These are phyloP conservation scores for Triops longicaudatus DNA, from an alignment of 1,140 invertebrate genomes.

Conservation along the genomic window DNA sequence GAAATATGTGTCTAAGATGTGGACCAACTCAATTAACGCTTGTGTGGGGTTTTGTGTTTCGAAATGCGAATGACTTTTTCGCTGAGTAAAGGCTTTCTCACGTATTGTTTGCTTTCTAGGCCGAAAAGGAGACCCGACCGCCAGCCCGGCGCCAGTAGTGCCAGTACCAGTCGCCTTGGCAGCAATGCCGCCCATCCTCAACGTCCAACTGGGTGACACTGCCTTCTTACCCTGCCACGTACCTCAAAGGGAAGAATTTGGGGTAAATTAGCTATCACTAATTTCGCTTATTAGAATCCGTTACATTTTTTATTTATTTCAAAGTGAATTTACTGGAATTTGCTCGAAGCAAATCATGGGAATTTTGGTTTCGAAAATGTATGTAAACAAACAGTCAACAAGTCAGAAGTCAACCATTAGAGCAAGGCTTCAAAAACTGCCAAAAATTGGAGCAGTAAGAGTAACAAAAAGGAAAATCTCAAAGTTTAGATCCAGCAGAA, in stretches of 20 bases:
- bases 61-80: not conserved
- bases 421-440: too few species aligned
- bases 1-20: too few species aligned
- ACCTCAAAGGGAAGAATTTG: slow-evolving; percentile 22
- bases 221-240: slow-evolving; percentile 29
- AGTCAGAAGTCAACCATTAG: too few species aligned
- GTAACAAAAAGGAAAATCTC: too few species aligned
- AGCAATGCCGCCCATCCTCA: slow-evolving; percentile 17
- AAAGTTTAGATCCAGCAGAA: too few species aligned
- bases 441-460: too few species aligned
- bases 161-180: slow-evolving; percentile 13
- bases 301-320: not conserved
- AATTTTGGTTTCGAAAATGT: too few species aligned
- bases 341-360: too few species aligned
- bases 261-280: slow-evolving; percentile 23
- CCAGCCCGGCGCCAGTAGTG: slow-evolving; percentile 9
- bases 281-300: not conserved
- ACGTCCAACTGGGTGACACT: slow-evolving; percentile 27
- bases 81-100: not conserved
- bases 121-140: not conserved
- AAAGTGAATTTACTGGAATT: too few species aligned
- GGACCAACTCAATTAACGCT: too few species aligned
- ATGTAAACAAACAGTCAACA: too few species aligned
- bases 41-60: not conserved
- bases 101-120: not conserved